Percentiles rank a stretch among this genome's conserved stretches.
phyloP scores from a whole-genome alignment of 2,797 vertebrate genomes.

The Helarctos malayanus region DNA sequence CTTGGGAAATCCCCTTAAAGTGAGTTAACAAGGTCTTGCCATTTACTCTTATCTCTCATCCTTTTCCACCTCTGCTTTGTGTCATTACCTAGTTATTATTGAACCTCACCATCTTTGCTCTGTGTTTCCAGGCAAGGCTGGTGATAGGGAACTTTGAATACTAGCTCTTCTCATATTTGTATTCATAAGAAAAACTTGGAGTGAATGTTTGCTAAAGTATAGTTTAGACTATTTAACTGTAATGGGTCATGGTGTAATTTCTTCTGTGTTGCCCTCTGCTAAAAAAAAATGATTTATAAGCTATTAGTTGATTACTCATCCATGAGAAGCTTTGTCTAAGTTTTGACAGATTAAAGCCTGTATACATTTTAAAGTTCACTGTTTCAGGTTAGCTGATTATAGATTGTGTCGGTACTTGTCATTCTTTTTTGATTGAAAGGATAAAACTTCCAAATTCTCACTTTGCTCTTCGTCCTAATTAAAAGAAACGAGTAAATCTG shows the following conservation, averaged over 20 bases:
- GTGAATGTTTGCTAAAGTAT: neutral
- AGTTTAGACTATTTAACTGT: slow-evolving; percentile 25
- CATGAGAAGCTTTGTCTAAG: slow-evolving; percentile 1
- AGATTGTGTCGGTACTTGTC: neutral
- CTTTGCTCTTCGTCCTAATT: neutral
- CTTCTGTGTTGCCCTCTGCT: neutral
- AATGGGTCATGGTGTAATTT: neutral
- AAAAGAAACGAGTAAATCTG: neutral
- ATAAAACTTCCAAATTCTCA: neutral
- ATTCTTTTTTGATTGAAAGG: slow-evolving; percentile 46
- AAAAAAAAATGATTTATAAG: neutral
- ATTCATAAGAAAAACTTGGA: slow-evolving; percentile 5
- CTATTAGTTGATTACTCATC: neutral
- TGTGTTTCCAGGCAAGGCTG: slow-evolving; percentile 40
- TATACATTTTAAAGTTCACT: slow-evolving; percentile 28
- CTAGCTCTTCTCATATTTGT: slow-evolving; percentile 38
- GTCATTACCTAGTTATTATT: neutral
- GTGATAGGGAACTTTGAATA: neutral
- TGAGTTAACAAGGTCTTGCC: neutral
- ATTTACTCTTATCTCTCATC: neutral
- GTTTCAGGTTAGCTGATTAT: neutral
- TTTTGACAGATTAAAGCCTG: neutral
- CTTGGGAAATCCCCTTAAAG: neutral
- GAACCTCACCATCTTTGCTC: neutral
- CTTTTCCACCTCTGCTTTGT: neutral